Percentiles rank a stretch among this genome's conserved stretches.
Conservation (phyloP, 2,797 vertebrate species). For the Siniperca obscura region DNA sequence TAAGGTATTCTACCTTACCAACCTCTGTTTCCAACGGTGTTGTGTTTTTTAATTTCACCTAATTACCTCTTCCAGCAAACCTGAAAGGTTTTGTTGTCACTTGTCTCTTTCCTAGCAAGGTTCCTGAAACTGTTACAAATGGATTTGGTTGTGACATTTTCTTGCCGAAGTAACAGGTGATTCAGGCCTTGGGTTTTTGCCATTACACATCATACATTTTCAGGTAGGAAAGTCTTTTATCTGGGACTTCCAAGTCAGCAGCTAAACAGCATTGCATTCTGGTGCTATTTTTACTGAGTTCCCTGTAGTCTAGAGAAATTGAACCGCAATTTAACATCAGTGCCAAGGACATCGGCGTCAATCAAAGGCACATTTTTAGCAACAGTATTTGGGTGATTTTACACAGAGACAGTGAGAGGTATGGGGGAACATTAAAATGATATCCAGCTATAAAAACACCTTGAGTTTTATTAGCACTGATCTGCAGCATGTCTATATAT, state of each 20-base stretch:
- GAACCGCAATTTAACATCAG: conserved; percentile 28
- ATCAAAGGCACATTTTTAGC: conserved; percentile 30
- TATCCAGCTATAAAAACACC: not conserved
- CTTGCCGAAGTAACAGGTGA: not conserved
- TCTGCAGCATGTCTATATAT: not conserved
- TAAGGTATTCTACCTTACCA: not conserved
- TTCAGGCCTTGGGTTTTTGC: conserved; percentile 9
- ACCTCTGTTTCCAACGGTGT: not conserved
- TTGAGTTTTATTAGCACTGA: not conserved
- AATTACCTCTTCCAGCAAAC: conserved; percentile 32
- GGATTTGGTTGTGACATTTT: not conserved
- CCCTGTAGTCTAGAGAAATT: conserved; percentile 4
- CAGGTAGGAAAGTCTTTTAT: conserved; percentile 23
- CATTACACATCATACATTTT: not conserved
- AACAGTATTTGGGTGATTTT: conserved; percentile 11
- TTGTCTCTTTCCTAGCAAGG: conserved; percentile 1
- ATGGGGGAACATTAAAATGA: not conserved
- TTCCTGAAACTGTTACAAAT: conserved; percentile 8
- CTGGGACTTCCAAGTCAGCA: conserved; percentile 9
- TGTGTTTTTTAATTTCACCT: conserved; percentile 21
- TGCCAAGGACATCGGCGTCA: conserved; percentile 46
- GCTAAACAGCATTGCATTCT: conserved; percentile 19
- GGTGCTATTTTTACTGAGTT: conserved; percentile 31
- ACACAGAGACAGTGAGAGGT: not conserved
- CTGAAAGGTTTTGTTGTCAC: conserved; percentile 16